Conservation (phyloP, 35 echinoderm and acorn worm species). For the Patiria miniata region DNA sequence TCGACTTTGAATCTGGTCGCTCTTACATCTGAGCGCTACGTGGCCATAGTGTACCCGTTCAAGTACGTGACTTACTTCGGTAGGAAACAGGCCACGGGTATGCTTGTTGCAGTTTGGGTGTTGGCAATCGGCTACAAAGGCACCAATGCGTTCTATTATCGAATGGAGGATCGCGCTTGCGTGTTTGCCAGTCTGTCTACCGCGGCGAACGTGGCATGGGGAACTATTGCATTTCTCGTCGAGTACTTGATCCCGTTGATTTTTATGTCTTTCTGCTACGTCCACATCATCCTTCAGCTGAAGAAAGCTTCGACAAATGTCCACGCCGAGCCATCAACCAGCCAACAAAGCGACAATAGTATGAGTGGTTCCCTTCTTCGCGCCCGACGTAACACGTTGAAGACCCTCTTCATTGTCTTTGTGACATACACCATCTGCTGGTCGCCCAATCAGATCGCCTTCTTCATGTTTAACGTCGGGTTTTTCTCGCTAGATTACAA, state of each 20-base stretch:
- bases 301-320: not conserved
- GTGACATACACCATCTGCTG: constrained; percentile 72
- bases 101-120: constrained; percentile 24
- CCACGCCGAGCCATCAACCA: not conserved
- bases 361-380: not conserved
- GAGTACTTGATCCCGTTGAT: constrained; percentile 50
- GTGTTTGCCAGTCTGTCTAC: not conserved
- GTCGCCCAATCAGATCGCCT: constrained; percentile 82
- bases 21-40: constrained; percentile 64
- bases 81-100: not conserved
- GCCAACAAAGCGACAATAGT: not conserved
- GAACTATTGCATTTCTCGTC: constrained; percentile 19
- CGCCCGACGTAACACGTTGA: constrained; percentile 49
- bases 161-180: not conserved
- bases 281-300: constrained; percentile 29
- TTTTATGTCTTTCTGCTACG: constrained; percentile 36
- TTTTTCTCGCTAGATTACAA: constrained; percentile 35
- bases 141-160: not conserved
- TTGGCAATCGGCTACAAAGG: constrained; percentile 1
- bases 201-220: not conserved
- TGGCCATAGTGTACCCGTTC: constrained; percentile 69
- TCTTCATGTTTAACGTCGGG: constrained; percentile 65
- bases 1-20: constrained; percentile 72
- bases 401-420: constrained; percentile 63
- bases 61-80: constrained; percentile 31